These are phyloP conservation scores for Anoplopoma fimbria DNA, from an alignment of 2,113 vertebrate species.

Conservation along the genomic window DNA sequence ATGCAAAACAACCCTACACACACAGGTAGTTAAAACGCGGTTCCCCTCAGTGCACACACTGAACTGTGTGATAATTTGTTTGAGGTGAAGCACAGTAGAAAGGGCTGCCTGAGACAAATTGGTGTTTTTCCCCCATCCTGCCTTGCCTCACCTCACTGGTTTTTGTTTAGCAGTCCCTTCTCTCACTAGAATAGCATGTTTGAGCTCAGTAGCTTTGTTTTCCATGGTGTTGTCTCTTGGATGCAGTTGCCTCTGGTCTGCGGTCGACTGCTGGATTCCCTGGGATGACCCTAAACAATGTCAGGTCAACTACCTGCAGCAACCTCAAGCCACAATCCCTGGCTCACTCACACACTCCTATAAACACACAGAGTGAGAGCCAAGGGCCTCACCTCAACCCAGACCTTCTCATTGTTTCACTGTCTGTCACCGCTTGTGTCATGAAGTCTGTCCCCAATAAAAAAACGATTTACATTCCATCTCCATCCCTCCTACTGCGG, in stretches of 20 bases:
- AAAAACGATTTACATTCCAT: constrained; percentile 20
- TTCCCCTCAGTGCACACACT: constrained; percentile 13
- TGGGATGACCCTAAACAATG: constrained; percentile 59
- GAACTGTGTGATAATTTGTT: constrained; percentile 21
- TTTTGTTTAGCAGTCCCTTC: constrained; percentile 26
- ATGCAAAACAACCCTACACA: neutral
- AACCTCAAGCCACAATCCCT: constrained; percentile 55
- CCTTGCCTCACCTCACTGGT: constrained; percentile 10
- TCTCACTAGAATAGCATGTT: constrained; percentile 6
- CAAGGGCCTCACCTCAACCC: constrained; percentile 25
- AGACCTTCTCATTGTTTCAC: constrained; percentile 26
- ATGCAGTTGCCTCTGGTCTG: constrained; percentile 38
- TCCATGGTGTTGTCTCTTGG: constrained; percentile 14
- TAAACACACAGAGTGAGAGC: constrained; percentile 20
- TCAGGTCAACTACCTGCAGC: constrained; percentile 57
- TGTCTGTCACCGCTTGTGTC: constrained; percentile 20
- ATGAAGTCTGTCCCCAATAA: constrained; percentile 35
- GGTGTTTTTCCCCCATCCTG: neutral
- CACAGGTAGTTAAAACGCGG: constrained; percentile 13
- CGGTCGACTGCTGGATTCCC: constrained; percentile 53
- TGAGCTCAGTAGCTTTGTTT: constrained; percentile 42
- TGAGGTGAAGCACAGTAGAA: constrained; percentile 45
- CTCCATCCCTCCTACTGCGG: constrained; percentile 15
- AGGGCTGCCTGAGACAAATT: constrained; percentile 41
- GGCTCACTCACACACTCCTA: constrained; percentile 4